Evolutionary conservation across 2,888 invertebrate species (phyloP), one percentile per base, ranked within the genome.

Genomic region (Cabera pusaria): DNA sequence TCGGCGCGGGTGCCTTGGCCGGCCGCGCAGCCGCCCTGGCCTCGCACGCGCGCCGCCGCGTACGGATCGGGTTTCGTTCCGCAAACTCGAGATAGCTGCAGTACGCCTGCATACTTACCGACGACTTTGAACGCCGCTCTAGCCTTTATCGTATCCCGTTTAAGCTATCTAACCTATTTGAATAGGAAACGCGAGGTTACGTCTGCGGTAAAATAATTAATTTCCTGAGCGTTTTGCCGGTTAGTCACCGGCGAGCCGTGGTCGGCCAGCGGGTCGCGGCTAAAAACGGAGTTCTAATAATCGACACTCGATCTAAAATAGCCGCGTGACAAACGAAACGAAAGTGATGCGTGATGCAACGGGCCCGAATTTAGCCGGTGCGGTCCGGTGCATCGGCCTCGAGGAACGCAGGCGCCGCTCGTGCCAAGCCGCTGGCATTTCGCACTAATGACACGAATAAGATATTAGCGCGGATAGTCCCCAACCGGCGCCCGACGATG

Each of bases 301-400:
- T 87, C 82, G 84, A 84, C 86, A 80, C 78, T 77, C 64, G 58
- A 80, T 84, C 79, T 72, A 81, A 88, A 88, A 87, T 86, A 86
- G 83, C 70, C 71, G 67, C 71, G 80, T 84, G 85, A 87, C 87
- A 86, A 87, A 86, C 78, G 85, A 85, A 83, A 82, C 72, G 86
- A 87, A 83, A 85, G 86, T 85, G 81, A 78, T 75, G 76, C 76
- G 82, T 86, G 87, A 87, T 87, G 87, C 87, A 87, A 84, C 85
- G 74, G 67, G 59, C 81, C 81, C 85, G 79, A 83, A 87, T 79
- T 85, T 86, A 88, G 84, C 73, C 72, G 72, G 70, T 72, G 69
- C 72, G 61, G 73, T 61, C 66, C 68, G 69, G 83, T 85, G 87
- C 86, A 84, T 78, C 86, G 86, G 64, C 80, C 82, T 73, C 68